Base-by-base conservation (phyloP, 2,797 vertebrate species). In the Gorsachius magnificus region DNA sequence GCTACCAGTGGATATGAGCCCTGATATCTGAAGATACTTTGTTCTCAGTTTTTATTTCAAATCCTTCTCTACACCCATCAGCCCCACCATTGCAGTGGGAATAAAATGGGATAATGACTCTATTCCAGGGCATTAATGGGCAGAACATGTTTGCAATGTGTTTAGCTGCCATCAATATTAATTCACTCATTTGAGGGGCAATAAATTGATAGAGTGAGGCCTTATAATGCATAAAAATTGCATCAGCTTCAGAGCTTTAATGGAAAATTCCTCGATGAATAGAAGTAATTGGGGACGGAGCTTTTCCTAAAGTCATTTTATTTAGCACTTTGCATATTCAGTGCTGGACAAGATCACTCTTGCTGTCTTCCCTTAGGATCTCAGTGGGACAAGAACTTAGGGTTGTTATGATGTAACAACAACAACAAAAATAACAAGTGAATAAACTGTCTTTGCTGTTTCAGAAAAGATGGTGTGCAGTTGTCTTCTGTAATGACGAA, bases 81-180 rank as follows among this genome's bases (percentile, higher is more conserved):
- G 60, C 68, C 36, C 57, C 17, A 1, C 72, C 33, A 69, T 4
- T 89, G 24, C 54, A 81, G 54, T 51, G 46, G 61, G 87, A 91
- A 76, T 83, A 71, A 93, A 91, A 96, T 58, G 72, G 87, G 79
- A 75, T 93, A 89, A 93, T 80, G 74, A 90, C 54, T 87, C 38
- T 83, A 43, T 93, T 94, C 72, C 24, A 86, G 21, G 50, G 15
- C 69, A 83, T 91, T 95, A 94, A 96, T 83, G 94, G 79, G 57
- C 92, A 93, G 89, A 96, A 94, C 84, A 95, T 94, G 76, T 91
- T 95, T 96, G 87, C 87, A 91, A 78, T 92, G 89, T 96, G 92
- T 96, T 97, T 95, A 94, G 87, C 72, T 91, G 76, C n/a, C 80
- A 91, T 97, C 79, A 96, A 75, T 96, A 96, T 96, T 96, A 90